Evolutionary conservation across 2,797 vertebrate genomes (phyloP), one percentile per base, ranked within the genome.

Genomic region (Rhinoraja longicauda): DNA sequence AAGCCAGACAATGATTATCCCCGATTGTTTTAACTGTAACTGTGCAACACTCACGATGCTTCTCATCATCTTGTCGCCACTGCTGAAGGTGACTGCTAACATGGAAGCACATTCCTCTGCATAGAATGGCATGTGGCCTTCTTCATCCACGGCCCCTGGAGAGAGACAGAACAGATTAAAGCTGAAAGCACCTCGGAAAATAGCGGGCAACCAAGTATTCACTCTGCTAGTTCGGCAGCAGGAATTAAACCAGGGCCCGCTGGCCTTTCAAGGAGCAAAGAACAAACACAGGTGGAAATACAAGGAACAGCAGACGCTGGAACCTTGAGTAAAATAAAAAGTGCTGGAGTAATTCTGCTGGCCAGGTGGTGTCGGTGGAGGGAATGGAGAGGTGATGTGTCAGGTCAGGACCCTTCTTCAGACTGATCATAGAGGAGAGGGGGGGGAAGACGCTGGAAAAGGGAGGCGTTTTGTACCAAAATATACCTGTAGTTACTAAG

Each of bases 21-120:
- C 39, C 29, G 57, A 86, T n/a, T 32, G 29, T 15, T 86, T 86
- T 32, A 86, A 32, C 10, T n/a, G 57, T 29, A 86, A n/a, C 82
- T 19, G 29, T 5, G 15, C 84, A 21, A n/a, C 9, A 97, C 98
- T 96, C 96, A 99, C 99, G 0, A 99, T 99, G 95, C 97, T 99
- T 93, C 99, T 97, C 94, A 98, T 95, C 93, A 95, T 96, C 94
- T 94, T 96, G 94, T 96, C 96, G 0, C 99, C 99, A 0, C 98
- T 99, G 45, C 99, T 99, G 96, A 99, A 99, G 93, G 98, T 99
- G 36, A 99, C 98, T 0, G 98, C 99, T 93, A 99, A 94, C 98
- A 99, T 99, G 75, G 98, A 98, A 0, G 99, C 98, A 36, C 98
- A 99, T 62, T 99, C 98, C 93, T 99, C 98, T 0, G 98, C 98